phyloP scores from a whole-genome alignment of 2,797 vertebrate genomes.

The Petrocephalus sullivani region DNA sequence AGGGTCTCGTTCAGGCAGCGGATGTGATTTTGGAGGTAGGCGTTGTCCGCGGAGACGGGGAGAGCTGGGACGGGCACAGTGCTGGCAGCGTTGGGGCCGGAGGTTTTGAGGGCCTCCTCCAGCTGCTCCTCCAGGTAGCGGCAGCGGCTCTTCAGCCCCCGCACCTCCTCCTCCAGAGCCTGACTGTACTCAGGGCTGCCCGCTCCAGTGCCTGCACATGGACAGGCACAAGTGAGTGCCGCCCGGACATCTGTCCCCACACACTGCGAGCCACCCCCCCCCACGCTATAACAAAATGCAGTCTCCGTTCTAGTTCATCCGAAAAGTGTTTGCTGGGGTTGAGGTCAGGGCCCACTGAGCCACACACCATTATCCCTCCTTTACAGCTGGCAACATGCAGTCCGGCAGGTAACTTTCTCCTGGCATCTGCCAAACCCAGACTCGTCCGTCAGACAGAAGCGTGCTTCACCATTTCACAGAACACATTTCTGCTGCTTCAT shows the following conservation, averaged over 20 bases:
- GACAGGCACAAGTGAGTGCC: background rate
- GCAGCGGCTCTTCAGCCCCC: conserved; percentile 49
- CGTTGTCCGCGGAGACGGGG: conserved; percentile 37
- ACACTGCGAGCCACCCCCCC: background rate
- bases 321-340: background rate
- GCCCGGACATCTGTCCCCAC: background rate
- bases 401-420: background rate
- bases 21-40: conserved; percentile 51
- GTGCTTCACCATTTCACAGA: too few relatives aligned
- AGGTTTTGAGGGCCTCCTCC: conserved; percentile 31
- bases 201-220: background rate
- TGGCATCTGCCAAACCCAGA: background rate
- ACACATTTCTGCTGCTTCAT: too few relatives aligned
- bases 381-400: too few relatives aligned
- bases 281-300: too few relatives aligned
- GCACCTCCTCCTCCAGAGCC: conserved; percentile 58
- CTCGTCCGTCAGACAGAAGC: background rate
- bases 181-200: conserved; percentile 46
- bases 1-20: conserved; percentile 44
- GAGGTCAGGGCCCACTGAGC: too few relatives aligned
- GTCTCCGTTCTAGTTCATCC: background rate
- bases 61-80: background rate
- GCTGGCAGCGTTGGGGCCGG: background rate
- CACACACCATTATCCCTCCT: too few relatives aligned
- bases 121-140: conserved; percentile 49